Base-by-base conservation (phyloP, 1,140 invertebrate genomes). In the Diachasmimorpha longicaudata region DNA sequence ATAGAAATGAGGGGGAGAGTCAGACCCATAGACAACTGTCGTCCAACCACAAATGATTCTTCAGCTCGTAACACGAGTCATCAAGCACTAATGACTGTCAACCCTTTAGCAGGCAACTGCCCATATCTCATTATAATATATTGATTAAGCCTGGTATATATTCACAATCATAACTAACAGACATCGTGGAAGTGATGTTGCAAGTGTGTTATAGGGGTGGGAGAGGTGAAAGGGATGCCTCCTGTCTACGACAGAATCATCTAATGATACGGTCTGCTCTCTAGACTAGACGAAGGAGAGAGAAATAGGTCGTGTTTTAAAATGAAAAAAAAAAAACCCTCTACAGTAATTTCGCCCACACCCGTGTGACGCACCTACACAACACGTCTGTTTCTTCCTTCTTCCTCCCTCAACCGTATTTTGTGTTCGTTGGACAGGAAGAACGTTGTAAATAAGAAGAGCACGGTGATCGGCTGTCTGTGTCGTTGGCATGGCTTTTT, bases 311-410 rank as follows among this genome's bases (percentile, higher is more conserved):
- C 76, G 81, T 69, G 72, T 85, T 42, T 42, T 81, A 76, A 83
- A 83, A 82, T 80, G 81, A 84, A 83, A 76, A 83, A 83, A 82
- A 79, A 82, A 84, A 83, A 83, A 76, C 76, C 46, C 44, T 58
- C 52, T 21, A 69, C 74, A 80, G 68, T 75, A 78, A 82, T 82
- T 81, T 63, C 79, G 76, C 81, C 78, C 79, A 82, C 83, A 76
- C 23, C 42, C 72, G 63, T 67, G 39, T 72, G 63, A 44, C 66
- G 46, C 72, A 31, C 72, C 72, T 74, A 74, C 55, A 68, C 10
- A 42, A 46, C 36, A 44, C 14, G 39, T 66, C 72, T 14, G 42
- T 25, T 67, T 19, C 39, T 37, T 70, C 19, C 11, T 69, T 19
- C 5, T 14, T 6, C 9, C n/a, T 52, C 48, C 39, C 68, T 37